Conservation (phyloP, 2,888 invertebrate species). For the Alviniconcha strummeri region DNA sequence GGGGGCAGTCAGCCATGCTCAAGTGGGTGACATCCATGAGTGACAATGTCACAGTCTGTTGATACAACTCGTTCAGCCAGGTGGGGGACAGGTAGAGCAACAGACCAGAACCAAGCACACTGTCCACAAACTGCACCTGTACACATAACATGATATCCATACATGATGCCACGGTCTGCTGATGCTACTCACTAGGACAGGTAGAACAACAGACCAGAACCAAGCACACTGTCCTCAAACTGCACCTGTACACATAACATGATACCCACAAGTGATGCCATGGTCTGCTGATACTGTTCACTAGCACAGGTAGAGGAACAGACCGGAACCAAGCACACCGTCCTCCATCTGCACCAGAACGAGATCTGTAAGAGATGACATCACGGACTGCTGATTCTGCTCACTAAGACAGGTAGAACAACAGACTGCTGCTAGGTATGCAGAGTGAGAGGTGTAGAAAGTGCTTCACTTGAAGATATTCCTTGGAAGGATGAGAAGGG, state of each 20-base stretch:
- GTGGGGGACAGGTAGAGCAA: conserved; percentile 93
- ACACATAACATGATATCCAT: conserved; percentile 77
- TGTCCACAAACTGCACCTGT: conserved; percentile 91
- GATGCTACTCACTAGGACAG: conserved; percentile 93
- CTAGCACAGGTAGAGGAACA: conserved; percentile 93
- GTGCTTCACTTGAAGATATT: no score
- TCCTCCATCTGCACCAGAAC: conserved; percentile 94
- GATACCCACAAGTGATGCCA: conserved; percentile 83
- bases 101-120: conserved; percentile 93
- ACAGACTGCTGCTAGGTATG: conserved; percentile 78
- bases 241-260: conserved; percentile 80
- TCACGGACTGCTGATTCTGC: conserved; percentile 89
- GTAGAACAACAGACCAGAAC: conserved; percentile 93
- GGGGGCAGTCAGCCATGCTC: conserved; percentile 75
- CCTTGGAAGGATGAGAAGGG: no score
- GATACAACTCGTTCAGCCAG: conserved; percentile 94
- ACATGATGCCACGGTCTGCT: conserved; percentile 85
- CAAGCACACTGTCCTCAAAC: conserved; percentile 93
- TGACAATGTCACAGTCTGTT: conserved; percentile 86
- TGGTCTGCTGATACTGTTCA: conserved; percentile 91
- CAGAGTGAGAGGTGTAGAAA: no score
- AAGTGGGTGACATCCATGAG: conserved; percentile 81
- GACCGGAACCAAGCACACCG: conserved; percentile 92
- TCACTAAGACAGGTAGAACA: conserved; percentile 95
- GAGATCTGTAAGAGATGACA: conserved; percentile 80